These are phyloP conservation scores for Lucilia cuprina DNA, from an alignment of 1,140 invertebrate species.

Conservation along the genomic window DNA sequence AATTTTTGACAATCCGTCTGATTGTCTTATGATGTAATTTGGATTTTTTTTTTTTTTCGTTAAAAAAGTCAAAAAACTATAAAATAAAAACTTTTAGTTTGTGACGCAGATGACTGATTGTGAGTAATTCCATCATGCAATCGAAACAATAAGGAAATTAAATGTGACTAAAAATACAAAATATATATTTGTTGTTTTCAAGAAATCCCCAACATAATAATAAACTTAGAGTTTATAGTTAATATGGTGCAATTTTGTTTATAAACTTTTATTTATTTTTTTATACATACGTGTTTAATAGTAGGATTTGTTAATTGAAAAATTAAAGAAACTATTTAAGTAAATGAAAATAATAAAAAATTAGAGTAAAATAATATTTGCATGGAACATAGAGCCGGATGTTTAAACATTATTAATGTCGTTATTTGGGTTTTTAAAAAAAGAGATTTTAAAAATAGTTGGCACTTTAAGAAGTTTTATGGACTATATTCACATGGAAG, in stretches of 20 bases:
- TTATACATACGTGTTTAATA: not conserved
- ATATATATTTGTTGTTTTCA: not conserved
- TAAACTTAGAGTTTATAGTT: not conserved
- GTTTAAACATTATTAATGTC: too few relatives aligned
- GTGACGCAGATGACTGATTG: conserved; percentile 25
- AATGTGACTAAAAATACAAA: not conserved
- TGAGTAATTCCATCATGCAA: conserved; percentile 28
- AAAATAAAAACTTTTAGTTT: not conserved
- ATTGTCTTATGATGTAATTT: conserved; percentile 25
- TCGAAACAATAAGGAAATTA: conserved; percentile 28
- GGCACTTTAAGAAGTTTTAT: too few relatives aligned
- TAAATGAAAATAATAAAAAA: too few relatives aligned
- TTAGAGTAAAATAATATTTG: too few relatives aligned
- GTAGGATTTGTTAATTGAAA: not conserved
- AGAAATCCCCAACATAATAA: not conserved
- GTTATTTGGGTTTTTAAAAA: too few relatives aligned
- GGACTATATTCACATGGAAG: too few relatives aligned
- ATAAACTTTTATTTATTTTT: not conserved
- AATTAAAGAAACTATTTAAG: not conserved
- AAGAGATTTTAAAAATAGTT: too few relatives aligned
- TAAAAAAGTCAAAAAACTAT: not conserved
- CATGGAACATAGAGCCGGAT: too few relatives aligned
- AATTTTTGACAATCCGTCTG: not conserved
- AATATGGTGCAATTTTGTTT: not conserved
- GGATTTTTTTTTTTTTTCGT: too few relatives aligned